Percentiles rank a stretch among this genome's conserved stretches.
phyloP scores from a whole-genome alignment of 2,888 invertebrate genomes.

The Pomacea canaliculata region DNA sequence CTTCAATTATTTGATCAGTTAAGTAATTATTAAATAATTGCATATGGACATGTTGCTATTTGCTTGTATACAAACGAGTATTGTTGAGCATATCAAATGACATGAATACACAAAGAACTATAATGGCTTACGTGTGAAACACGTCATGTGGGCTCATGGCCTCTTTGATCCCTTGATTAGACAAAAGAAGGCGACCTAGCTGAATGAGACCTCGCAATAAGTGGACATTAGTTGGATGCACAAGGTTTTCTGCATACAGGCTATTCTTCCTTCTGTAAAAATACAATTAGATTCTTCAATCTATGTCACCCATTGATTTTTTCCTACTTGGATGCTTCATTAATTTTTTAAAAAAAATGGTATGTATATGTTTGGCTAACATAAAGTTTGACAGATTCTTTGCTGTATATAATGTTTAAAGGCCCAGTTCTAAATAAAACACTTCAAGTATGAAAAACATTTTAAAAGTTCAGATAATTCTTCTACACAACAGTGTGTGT shows the following conservation, averaged over 20 bases:
- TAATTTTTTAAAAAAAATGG: background rate
- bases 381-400: background rate
- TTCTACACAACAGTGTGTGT: too few relatives aligned
- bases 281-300: background rate
- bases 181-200: slow-evolving; percentile 54
- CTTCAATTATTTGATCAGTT: too few relatives aligned
- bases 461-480: too few relatives aligned
- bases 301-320: background rate
- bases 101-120: background rate
- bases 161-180: slow-evolving; percentile 52
- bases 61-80: too few relatives aligned
- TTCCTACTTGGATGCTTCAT: background rate
- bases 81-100: too few relatives aligned
- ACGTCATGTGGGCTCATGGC: slow-evolving; percentile 59
- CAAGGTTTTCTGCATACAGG: slow-evolving; percentile 54
- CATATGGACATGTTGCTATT: too few relatives aligned
- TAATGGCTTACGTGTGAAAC: slow-evolving; percentile 59
- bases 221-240: slow-evolving; percentile 60
- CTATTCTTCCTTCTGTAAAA: slow-evolving; percentile 24
- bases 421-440: too few relatives aligned
- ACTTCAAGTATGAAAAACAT: too few relatives aligned
- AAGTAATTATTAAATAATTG: too few relatives aligned
- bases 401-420: too few relatives aligned
- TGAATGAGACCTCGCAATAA: slow-evolving; percentile 63
- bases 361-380: background rate